Base-by-base conservation (phyloP, 1,140 invertebrate genomes). In the Zelostemma sp. region DNA sequence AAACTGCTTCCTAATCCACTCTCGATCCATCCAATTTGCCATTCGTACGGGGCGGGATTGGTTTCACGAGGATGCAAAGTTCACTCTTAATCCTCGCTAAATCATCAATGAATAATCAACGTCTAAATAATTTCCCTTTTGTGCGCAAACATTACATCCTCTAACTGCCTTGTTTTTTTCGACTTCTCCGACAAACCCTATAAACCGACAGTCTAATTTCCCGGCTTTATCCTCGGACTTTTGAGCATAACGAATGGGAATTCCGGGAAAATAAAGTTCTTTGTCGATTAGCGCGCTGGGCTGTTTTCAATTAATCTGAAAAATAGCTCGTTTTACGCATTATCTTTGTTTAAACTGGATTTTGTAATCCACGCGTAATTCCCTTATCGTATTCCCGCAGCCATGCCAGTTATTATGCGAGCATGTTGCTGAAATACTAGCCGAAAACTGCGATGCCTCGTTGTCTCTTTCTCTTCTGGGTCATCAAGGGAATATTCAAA, bases 1-100 rank as follows among this genome's bases (percentile, higher is more conserved):
- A 25, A 40, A 67, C 50, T 64, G 47, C 35, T 48, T 38, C 31
- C 58, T 68, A 68, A 68, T 68, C 65, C 49, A 58, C 31, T 68
- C 50, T 55, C 49, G 61, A 62, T 68, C 49, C 59, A 33, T 57
- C 25, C 59, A 51, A 62, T 68, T 68, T 68, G 41, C 55, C 14
- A 48, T 15, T 25, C 19, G 16, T 57, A 47, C 38, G 54, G 12
- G 21, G 5, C n/a, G 21, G 54, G 48, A 53, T 62, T 54, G 41
- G 48, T 68, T 68, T 48, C 65, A 61, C 31, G 48, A 21, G 25
- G 50, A 15, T 11, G 35, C 35, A 38, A n/a, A 12, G n/a, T 43
- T 25, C 21, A 55, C 53, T 58, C 55, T 63, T 62, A 54, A 68
- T 68, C 56, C 21, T 25, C 21, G 12, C 12, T 1, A 9, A 49